phyloP scores from a whole-genome alignment of 2,797 vertebrate species.

The Furcifer pardalis region DNA sequence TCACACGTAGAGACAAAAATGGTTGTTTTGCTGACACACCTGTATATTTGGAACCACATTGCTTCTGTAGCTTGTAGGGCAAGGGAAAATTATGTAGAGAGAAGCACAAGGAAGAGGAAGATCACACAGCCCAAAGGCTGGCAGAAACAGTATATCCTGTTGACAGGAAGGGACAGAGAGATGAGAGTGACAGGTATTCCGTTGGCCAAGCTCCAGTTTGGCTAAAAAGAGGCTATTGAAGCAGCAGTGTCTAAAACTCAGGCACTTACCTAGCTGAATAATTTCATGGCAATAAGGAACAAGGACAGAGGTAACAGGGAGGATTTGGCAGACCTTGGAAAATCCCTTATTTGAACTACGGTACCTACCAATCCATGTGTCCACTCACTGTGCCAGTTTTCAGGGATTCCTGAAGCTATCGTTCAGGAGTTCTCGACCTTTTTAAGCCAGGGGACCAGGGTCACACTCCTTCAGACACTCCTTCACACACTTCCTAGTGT shows the following conservation, averaged over 20 bases:
- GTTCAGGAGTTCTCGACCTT: too few species aligned
- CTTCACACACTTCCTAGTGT: too few species aligned
- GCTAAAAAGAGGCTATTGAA: neutral
- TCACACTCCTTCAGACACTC: too few species aligned
- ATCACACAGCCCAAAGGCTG: neutral
- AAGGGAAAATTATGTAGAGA: neutral
- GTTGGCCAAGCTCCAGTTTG: too few species aligned
- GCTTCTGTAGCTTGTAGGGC: slow-evolving; percentile 21
- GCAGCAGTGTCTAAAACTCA: neutral
- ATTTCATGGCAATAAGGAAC: neutral
- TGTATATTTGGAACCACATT: slow-evolving; percentile 43
- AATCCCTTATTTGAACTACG: neutral
- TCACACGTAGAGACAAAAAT: neutral
- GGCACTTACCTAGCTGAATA: neutral
- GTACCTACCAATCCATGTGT: neutral
- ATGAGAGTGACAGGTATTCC: too few species aligned
- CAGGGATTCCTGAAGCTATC: neutral
- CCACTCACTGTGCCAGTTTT: neutral
- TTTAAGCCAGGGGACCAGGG: too few species aligned
- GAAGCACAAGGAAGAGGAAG: neutral
- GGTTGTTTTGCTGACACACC: slow-evolving; percentile 13
- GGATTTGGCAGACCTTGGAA: neutral
- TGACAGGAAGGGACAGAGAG: too few species aligned
- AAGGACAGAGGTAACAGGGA: neutral
- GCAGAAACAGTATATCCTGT: neutral